These are phyloP conservation scores for Acanthurus lineatus DNA, from an alignment of 2,797 vertebrate species.

Conservation along the genomic window DNA sequence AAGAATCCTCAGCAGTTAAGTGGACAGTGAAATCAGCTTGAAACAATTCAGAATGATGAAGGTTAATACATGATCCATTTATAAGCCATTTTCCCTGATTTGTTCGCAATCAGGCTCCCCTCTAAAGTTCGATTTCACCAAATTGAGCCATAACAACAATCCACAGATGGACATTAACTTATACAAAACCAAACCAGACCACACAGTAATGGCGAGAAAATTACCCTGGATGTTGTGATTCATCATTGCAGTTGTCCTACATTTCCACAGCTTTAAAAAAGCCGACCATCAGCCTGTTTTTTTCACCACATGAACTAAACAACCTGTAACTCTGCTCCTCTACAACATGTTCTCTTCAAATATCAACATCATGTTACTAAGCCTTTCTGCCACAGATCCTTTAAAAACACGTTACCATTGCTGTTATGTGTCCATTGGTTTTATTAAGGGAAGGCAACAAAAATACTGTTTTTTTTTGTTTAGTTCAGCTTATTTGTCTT, in stretches of 20 bases:
- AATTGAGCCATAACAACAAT: constrained; percentile 20
- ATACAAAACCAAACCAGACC: neutral
- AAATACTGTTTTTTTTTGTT: no score
- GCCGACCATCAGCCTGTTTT: neutral
- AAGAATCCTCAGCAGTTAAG: constrained; percentile 16
- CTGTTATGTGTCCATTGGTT: no score
- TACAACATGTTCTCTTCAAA: no score
- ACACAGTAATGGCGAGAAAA: neutral
- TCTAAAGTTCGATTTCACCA: constrained; percentile 4
- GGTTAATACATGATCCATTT: constrained; percentile 19
- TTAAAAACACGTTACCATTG: no score
- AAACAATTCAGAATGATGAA: constrained; percentile 7
- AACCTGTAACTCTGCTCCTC: neutral
- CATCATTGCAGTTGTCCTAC: constrained; percentile 1
- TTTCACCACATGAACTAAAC: neutral
- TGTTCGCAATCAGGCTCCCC: constrained; percentile 15
- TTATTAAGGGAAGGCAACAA: no score
- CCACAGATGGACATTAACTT: constrained; percentile 3
- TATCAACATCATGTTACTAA: no score
- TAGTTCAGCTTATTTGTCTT: no score
- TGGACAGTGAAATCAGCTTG: constrained; percentile 11
- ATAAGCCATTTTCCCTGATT: neutral
- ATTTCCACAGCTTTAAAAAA: constrained; percentile 14
- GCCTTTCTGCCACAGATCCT: no score
- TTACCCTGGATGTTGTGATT: neutral